Evolutionary conservation across 2,888 invertebrate species (phyloP).

Genomic region (Macaria notata): DNA sequence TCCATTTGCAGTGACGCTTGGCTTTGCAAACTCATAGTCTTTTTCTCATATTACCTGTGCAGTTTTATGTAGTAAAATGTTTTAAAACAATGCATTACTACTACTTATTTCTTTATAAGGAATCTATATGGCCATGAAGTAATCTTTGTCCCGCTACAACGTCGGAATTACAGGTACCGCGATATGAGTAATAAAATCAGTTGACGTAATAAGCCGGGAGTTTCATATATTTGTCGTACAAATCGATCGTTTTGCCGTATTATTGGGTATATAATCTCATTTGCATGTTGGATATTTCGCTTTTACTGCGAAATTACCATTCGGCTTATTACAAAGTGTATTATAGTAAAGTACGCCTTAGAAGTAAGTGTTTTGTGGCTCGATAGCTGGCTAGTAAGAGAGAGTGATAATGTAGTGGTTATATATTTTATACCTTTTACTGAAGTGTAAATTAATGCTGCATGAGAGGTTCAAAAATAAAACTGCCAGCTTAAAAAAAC

Average conservation of each 20-base stretch:
- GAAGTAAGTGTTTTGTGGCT: constrained; percentile 25
- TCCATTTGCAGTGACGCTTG: no score
- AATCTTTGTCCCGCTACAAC: constrained; percentile 37
- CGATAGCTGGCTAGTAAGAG: constrained; percentile 12
- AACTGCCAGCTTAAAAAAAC: no score
- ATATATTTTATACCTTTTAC: no score
- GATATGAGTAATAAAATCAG: constrained; percentile 67
- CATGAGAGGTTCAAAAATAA: no score
- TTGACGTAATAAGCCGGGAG: constrained; percentile 66
- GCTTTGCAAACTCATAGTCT: no score
- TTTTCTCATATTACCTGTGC: no score
- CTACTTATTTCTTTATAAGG: no score
- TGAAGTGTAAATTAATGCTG: no score
- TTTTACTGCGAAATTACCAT: constrained; percentile 54
- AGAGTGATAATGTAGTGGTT: no score
- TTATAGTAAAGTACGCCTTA: constrained; percentile 38
- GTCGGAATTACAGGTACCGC: constrained; percentile 65
- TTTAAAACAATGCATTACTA: no score
- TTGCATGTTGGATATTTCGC: constrained; percentile 59
- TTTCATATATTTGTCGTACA: constrained; percentile 73
- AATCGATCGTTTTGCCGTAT: constrained; percentile 63
- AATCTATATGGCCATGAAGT: no score
- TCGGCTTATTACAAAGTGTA: constrained; percentile 49
- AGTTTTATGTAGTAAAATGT: no score
- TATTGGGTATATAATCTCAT: constrained; percentile 51